A percentile compares a stretch with the other conserved stretches of the same genome.
These are phyloP conservation scores for Clarias laeviceps DNA, from an alignment of 2,797 vertebrate genomes.

Conservation along the genomic window DNA sequence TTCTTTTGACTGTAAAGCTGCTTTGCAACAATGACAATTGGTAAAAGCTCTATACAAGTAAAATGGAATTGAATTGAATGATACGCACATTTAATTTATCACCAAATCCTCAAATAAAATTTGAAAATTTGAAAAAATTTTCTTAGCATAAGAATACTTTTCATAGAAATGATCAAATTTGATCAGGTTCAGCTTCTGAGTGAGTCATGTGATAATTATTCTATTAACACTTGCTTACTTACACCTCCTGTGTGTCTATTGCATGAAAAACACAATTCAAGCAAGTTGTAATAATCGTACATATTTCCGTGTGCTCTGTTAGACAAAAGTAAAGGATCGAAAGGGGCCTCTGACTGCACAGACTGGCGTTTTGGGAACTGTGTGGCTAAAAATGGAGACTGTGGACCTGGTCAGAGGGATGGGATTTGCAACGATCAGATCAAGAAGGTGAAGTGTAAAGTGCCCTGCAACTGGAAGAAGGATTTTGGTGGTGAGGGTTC, in stretches of 20 bases:
- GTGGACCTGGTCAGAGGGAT: conserved; percentile 81
- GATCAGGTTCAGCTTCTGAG: background rate
- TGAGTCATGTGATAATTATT: background rate
- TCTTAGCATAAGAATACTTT: background rate
- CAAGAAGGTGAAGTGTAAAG: conserved; percentile 84
- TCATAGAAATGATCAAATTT: background rate
- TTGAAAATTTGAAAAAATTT: too few species aligned
- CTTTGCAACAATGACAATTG: too few species aligned
- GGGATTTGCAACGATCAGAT: conserved; percentile 84
- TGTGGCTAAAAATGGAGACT: conserved; percentile 84
- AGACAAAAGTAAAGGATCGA: conserved; percentile 79
- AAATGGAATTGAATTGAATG: too few species aligned
- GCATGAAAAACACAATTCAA: background rate
- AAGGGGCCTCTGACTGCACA: conserved; percentile 76
- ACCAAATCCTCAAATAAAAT: background rate
- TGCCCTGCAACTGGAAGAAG: conserved; percentile 94
- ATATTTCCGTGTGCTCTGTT: background rate
- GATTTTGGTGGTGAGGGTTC: conserved; percentile 82
- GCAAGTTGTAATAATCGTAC: background rate
- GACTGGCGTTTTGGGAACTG: conserved; percentile 89
- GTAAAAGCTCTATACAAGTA: too few species aligned
- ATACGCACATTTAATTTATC: background rate
- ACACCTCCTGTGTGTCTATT: background rate
- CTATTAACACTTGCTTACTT: background rate
- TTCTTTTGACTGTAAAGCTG: too few species aligned